Evolutionary conservation across 2,797 vertebrate genomes (phyloP).

Genomic region (Vireo griseus): DNA sequence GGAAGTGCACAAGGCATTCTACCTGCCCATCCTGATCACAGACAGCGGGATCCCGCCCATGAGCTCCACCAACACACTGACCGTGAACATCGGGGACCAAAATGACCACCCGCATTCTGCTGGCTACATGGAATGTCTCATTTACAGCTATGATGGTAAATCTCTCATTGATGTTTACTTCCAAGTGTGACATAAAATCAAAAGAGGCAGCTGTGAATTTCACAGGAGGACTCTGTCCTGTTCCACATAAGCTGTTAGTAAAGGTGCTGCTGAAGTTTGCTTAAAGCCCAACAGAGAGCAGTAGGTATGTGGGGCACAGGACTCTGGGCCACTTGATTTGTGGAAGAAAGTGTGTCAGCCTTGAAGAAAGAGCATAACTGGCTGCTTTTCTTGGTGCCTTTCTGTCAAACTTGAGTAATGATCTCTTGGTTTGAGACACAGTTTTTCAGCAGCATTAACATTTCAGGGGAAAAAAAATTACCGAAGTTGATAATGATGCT

Average conservation of each 20-base stretch:
- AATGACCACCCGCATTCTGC: slow-evolving; percentile 87
- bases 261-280: not conserved
- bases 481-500: not conserved
- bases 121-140: slow-evolving; percentile 81
- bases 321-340: not conserved
- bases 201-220: not conserved
- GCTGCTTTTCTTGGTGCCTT: not conserved
- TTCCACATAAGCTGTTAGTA: not conserved
- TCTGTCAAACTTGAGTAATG: not conserved
- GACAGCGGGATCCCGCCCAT: slow-evolving; percentile 85
- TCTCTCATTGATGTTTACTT: not conserved
- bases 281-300: not conserved
- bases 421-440: not conserved
- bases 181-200: not conserved
- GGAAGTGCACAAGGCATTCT: slow-evolving; percentile 82
- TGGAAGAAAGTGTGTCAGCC: not conserved
- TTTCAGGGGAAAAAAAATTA: not conserved
- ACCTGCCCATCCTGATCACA: slow-evolving; percentile 82
- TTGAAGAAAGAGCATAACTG: not conserved
- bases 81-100: slow-evolving; percentile 82
- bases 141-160: slow-evolving; percentile 85
- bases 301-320: not conserved
- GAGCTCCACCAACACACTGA: slow-evolving; percentile 85
- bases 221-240: not conserved
- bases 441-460: not conserved